Evolutionary conservation across 53 echinoderm and acorn worm genomes (phyloP), one percentile per base, ranked within the genome.

Genomic region (Holothuria leucospilota): DNA sequence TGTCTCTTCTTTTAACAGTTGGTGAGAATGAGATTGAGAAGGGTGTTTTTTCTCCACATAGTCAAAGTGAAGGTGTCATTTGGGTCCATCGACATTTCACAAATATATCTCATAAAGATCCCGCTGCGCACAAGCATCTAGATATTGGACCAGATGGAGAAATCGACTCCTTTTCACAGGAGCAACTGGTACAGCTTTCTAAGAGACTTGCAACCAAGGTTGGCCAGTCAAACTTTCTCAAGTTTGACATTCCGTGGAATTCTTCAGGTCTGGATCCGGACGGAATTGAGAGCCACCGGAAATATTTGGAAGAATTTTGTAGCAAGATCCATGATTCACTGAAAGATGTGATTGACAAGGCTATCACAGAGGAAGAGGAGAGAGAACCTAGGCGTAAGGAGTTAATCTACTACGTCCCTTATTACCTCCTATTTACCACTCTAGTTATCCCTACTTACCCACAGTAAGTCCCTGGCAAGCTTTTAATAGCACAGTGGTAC

Each of bases 161-260:
- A 71, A 68, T 86, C 4, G 95, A 94, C 74, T 78, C 86, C 2
- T 89, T 91, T 74, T 95, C 94, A 24, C 91, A 95, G 24, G 95
- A 98, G 68, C 93, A 95, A 82, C 98, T 98, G 5, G 82, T 72
- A 72, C 95, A 95, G 75, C 87, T 98, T 69, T 93, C 91, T 46
- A 95, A 95, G 86, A 82, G 98, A 29, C 88, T 98, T 41, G 91
- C 87, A 25, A 65, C 88, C 64, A 95, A 98, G 90, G 94, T 98
- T 18, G 93, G 91, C 66, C 91, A 88, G 82, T 90, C 92, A 8
- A 92, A 93, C 83, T 95, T 94, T 84, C 72, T 98, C 58, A 95
- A 93, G 91, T 98, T 98, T 91, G 95, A 95, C 68, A 91, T 98
- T 72, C 86, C 95, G 18, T 98, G 98, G 98, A 93, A 91, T 29